Conservation (phyloP, 92 coral and sea anemone species). For the Heteractis magnifica region DNA sequence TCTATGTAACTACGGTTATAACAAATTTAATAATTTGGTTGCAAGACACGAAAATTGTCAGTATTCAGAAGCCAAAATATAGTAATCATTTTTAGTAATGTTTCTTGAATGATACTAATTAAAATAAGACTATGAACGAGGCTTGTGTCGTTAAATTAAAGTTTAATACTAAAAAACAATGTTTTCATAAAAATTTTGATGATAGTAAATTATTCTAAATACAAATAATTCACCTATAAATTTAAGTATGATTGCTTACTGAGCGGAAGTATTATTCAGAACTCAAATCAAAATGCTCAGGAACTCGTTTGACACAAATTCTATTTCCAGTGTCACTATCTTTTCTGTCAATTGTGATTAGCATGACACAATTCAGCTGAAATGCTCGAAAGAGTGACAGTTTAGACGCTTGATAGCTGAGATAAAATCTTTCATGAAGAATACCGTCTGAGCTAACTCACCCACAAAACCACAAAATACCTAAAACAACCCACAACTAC, state of each 20-base stretch:
- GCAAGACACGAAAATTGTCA: too few species aligned
- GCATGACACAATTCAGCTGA: not conserved
- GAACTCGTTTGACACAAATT: not conserved
- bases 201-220: not conserved
- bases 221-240: not conserved
- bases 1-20: not conserved
- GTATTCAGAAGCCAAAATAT: too few species aligned
- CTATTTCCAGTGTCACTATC: not conserved
- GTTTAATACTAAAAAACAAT: not conserved
- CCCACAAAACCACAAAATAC: not conserved
- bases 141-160: too few species aligned
- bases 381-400: not conserved
- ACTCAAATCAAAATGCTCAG: too few species aligned
- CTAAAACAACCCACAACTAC: not conserved
- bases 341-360: not conserved
- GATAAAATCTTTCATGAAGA: not conserved
- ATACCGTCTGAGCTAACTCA: not conserved
- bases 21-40: not conserved
- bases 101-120: too few species aligned
- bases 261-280: not conserved
- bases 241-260: not conserved
- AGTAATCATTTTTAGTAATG: too few species aligned
- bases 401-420: not conserved
- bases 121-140: too few species aligned
- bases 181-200: not conserved